A percentile compares a stretch with the other conserved stretches of the same genome.
phyloP scores from a whole-genome alignment of 2,888 invertebrate genomes.

The Campaea margaritaria region DNA sequence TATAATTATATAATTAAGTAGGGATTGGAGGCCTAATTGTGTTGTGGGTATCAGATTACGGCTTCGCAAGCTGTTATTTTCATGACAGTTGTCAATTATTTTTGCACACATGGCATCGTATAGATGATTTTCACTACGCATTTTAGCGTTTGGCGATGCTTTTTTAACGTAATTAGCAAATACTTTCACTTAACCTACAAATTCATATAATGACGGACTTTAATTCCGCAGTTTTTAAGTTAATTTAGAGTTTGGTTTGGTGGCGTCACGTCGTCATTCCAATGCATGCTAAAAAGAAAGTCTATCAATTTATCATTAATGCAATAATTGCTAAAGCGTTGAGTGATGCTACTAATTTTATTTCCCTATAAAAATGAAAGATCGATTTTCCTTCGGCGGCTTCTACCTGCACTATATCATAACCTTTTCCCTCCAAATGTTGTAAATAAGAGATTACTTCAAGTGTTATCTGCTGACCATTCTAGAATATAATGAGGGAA shows the following conservation, averaged over 20 bases:
- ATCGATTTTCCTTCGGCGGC: no score
- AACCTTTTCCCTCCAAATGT: no score
- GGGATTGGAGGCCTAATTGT: neutral
- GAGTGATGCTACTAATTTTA: no score
- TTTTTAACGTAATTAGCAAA: neutral
- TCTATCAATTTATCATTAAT: no score
- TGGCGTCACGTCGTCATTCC: neutral
- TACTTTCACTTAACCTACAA: slow-evolving; percentile 19
- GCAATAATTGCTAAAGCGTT: no score
- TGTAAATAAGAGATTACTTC: no score
- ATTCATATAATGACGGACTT: neutral
- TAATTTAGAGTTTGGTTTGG: neutral
- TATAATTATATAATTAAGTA: neutral
- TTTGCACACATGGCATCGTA: slow-evolving; percentile 43
- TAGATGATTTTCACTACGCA: slow-evolving; percentile 32
- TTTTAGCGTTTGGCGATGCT: slow-evolving; percentile 4
- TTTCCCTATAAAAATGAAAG: no score
- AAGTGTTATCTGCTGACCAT: no score
- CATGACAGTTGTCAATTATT: slow-evolving; percentile 18
- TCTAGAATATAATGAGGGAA: no score
- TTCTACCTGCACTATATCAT: no score
- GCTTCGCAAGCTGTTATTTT: slow-evolving; percentile 18
- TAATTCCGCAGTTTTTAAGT: neutral
- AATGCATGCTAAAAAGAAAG: no score
- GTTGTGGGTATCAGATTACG: slow-evolving; percentile 46